A percentile compares a stretch with the other conserved stretches of the same genome.
Evolutionary conservation across 2,113 vertebrate genomes (phyloP).

Genomic region (Agelaius tricolor): DNA sequence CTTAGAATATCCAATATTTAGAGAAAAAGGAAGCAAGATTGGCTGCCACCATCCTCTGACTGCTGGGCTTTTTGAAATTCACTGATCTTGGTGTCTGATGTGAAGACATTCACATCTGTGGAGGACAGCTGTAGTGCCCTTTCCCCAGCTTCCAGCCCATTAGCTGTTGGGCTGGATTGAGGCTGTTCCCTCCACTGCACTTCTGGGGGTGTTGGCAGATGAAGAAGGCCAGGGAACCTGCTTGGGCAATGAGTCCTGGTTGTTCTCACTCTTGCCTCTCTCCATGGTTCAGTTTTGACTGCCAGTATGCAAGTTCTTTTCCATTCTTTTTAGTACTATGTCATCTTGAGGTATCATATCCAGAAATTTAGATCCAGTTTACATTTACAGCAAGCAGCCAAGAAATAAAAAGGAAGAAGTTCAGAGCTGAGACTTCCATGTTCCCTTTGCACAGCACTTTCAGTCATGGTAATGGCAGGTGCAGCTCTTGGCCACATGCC

Average conservation of each 20-base stretch:
- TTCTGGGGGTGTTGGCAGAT: neutral
- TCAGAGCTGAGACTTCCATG: neutral
- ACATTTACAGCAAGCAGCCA: neutral
- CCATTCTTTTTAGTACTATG: neutral
- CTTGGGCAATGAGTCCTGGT: neutral
- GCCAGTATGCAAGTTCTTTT: neutral
- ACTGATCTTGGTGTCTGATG: neutral
- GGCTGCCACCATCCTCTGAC: neutral
- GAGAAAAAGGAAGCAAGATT: neutral
- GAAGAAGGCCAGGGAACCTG: neutral
- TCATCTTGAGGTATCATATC: neutral
- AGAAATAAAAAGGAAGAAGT: neutral
- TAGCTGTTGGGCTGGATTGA: neutral
- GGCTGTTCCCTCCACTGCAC: rapidly evolving
- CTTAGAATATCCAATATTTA: neutral
- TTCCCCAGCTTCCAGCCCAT: neutral
- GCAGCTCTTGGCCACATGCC: neutral
- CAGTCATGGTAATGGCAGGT: neutral
- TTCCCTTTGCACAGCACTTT: neutral
- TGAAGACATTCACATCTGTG: neutral
- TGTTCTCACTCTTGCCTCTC: neutral
- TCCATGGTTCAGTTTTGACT: neutral
- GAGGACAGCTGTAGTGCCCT: neutral
- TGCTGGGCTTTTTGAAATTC: neutral
- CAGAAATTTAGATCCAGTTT: neutral